Percentiles rank a stretch among this genome's conserved stretches.
These are phyloP conservation scores for Atethmia centrago DNA, from an alignment of 2,888 invertebrate genomes.

Conservation along the genomic window DNA sequence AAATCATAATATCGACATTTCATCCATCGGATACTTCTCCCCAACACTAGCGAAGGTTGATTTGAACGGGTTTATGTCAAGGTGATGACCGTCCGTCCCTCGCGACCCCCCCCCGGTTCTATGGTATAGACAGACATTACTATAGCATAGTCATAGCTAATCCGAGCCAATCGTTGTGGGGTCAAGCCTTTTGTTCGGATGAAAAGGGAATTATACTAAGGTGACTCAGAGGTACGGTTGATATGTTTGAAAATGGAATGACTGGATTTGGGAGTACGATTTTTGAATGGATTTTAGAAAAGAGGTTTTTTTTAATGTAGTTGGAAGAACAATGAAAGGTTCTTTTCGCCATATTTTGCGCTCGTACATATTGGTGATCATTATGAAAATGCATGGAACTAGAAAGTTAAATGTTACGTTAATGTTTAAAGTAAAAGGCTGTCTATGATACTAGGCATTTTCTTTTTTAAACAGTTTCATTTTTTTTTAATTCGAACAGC, in stretches of 20 bases:
- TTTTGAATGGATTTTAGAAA: background rate
- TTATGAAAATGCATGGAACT: background rate
- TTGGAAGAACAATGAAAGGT: background rate
- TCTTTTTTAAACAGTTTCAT: no score
- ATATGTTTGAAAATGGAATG: constrained; percentile 19
- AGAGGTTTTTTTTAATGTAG: background rate
- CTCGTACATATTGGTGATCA: background rate
- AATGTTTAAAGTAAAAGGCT: background rate
- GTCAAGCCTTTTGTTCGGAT: constrained; percentile 45
- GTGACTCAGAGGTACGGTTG: constrained; percentile 26
- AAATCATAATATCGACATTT: constrained; percentile 24
- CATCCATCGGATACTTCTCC: constrained; percentile 37
- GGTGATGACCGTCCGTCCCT: constrained; percentile 58
- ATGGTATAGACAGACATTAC: constrained; percentile 18
- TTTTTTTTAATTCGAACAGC: background rate
- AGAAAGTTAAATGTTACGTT: no score
- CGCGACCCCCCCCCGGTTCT: constrained; percentile 53
- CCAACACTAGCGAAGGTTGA: constrained; percentile 60
- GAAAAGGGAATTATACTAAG: constrained; percentile 11
- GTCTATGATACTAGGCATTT: background rate
- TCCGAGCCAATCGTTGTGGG: constrained; percentile 37
- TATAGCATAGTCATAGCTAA: constrained; percentile 27
- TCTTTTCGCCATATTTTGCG: background rate
- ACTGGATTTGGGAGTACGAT: background rate
- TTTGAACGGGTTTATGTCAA: constrained; percentile 66